Evolutionary conservation across 2,797 vertebrate genomes (phyloP).

Genomic region (Aulostomus chinensis): DNA sequence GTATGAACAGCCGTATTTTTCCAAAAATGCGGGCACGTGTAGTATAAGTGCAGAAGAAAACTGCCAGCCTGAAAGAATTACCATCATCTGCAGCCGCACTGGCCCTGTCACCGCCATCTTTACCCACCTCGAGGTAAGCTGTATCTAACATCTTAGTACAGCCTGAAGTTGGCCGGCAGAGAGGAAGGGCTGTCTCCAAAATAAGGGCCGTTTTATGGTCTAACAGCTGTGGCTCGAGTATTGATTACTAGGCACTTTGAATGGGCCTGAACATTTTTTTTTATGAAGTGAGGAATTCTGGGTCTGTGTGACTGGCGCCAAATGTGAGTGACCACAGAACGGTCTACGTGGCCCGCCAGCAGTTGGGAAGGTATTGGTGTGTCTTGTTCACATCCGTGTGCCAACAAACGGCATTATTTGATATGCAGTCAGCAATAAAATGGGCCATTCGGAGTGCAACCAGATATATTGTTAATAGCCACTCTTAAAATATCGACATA

Average conservation of each 20-base stretch:
- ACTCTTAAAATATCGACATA: conserved; percentile 54
- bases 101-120: conserved; percentile 15
- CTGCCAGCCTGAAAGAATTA: not conserved
- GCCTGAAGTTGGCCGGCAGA: conserved; percentile 23
- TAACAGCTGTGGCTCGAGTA: conserved; percentile 77
- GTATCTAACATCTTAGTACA: not conserved
- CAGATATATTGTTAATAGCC: conserved; percentile 80
- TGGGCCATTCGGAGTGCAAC: conserved; percentile 64
- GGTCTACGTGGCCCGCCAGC: conserved; percentile 24
- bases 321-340: conserved; percentile 32
- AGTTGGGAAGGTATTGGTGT: conserved; percentile 36
- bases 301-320: conserved; percentile 67
- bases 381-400: conserved; percentile 48
- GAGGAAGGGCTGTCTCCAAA: conserved; percentile 54
- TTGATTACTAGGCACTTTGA: conserved; percentile 75
- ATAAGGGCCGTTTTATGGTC: conserved; percentile 66
- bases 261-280: conserved; percentile 63
- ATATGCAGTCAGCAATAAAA: conserved; percentile 72
- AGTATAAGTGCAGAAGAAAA: not conserved
- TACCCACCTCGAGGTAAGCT: conserved; percentile 1
- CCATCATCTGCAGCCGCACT: not conserved
- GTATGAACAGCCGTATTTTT: no score
- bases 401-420: conserved; percentile 67
- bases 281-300: conserved; percentile 81
- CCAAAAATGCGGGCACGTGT: no score